Evolutionary conservation across 2,888 invertebrate species (phyloP).

Genomic region (Diogma glabrata): DNA sequence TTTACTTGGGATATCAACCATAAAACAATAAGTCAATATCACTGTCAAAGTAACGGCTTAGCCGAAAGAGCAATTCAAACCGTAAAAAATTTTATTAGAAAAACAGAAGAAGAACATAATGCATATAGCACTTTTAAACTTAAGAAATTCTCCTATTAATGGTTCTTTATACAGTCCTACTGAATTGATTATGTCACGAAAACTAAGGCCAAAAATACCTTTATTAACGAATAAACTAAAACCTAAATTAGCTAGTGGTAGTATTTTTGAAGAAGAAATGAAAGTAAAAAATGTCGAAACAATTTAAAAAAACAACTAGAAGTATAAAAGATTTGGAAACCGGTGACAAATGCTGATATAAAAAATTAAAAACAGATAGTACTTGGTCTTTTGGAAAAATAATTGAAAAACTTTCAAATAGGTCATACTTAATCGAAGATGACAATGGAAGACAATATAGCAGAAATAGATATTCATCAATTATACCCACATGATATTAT

Average conservation of each 20-base stretch:
- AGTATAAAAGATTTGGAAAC: not conserved
- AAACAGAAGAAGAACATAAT: not conserved
- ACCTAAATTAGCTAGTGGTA: not conserved
- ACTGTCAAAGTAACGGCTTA: not conserved
- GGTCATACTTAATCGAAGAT: not conserved
- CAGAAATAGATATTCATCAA: not conserved
- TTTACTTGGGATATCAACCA: not conserved
- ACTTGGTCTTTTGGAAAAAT: not conserved
- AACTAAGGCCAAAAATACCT: not conserved
- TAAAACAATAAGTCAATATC: not conserved
- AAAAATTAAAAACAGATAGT: not conserved
- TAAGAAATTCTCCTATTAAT: not conserved
- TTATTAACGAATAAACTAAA: not conserved
- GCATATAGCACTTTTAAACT: no score
- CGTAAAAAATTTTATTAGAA: not conserved
- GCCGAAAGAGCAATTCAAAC: not conserved
- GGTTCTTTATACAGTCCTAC: no score
- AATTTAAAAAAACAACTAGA: not conserved
- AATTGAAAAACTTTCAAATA: slow-evolving; percentile 1
- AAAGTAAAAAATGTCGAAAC: not conserved
- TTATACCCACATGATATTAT: no score
- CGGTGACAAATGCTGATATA: not conserved
- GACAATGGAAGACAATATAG: not conserved
- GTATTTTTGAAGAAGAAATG: not conserved
- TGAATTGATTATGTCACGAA: not conserved